phyloP scores from a whole-genome alignment of 2,888 invertebrate species.

The Galerucella pusilla region DNA sequence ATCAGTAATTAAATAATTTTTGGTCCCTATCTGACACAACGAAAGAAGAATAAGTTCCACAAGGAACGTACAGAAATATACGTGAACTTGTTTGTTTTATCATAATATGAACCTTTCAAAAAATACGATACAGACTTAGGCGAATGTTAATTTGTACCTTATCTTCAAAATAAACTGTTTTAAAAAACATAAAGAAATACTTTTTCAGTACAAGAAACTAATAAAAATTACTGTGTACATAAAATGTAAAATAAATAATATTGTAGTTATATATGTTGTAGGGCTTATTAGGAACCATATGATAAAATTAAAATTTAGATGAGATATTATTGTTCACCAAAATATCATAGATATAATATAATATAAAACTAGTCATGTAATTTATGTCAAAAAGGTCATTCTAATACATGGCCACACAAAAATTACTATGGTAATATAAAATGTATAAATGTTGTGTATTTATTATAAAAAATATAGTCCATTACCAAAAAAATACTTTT shows the following conservation, averaged over 20 bases:
- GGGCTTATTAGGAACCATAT: constrained; percentile 47
- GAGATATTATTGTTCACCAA: constrained; percentile 47
- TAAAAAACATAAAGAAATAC: neutral
- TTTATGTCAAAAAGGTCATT: constrained; percentile 55
- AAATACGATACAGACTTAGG: too few species aligned
- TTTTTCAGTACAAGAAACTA: constrained; percentile 28
- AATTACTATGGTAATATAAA: constrained; percentile 51
- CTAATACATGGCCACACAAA: constrained; percentile 53
- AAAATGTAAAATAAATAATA: constrained; percentile 51
- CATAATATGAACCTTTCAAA: too few species aligned
- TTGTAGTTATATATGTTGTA: constrained; percentile 50
- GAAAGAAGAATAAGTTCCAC: too few species aligned
- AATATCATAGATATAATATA: constrained; percentile 55
- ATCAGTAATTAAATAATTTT: too few species aligned
- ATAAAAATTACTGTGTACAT: constrained; percentile 48
- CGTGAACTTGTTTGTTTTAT: too few species aligned
- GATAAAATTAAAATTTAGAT: constrained; percentile 45
- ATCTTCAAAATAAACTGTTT: too few species aligned
- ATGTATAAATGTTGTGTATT: constrained; percentile 65
- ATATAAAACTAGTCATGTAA: constrained; percentile 57
- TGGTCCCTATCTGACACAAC: too few species aligned
- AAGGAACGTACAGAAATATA: too few species aligned
- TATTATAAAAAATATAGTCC: constrained; percentile 63
- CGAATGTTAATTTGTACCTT: too few species aligned
- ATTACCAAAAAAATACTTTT: constrained; percentile 43